Base-by-base conservation (phyloP, 2,113 vertebrate species). In the Rana temporaria region DNA sequence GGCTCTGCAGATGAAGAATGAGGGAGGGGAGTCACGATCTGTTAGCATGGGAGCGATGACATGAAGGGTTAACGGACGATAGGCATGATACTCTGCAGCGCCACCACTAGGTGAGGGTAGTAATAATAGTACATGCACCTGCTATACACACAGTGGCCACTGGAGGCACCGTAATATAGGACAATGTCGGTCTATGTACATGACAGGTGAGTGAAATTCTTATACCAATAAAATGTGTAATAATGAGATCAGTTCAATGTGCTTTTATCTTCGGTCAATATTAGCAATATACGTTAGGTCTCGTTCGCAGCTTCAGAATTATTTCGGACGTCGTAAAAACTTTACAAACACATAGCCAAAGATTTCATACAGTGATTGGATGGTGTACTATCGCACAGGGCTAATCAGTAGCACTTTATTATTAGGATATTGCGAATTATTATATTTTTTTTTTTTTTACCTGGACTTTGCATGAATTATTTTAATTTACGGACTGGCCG, bases 111-210 rank as follows among this genome's bases (percentile, higher is more conserved):
- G 48, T 67, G 62, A 56, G 42, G 0, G 20, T 26, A 26, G 18
- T 65, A 78, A 32, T 66, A 64, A 48, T 38, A 69, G 32, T 24
- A 18, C 60, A 82, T 74, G 80, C 70, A 32, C 70, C 70, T 74
- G 80, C 62, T 66, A 74, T 82, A 66, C 69, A 82, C 42, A 74
- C 60, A 57, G 60, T 66, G 59, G 63, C 70, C 80, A 74, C 80
- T 7, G 12, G 80, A 18, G 59, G 80, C 70, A 66, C 70, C 60
- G 24, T 38, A 18, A 56, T 42, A 65, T 65, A 32, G 38, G 18
- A 12, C 3, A 17, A 26, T 57, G 30, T 17, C 5, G 18, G n/a
- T 34, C 8, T 59, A 17, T 32, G 70, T 57, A 34, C 11, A 32
- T 38, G 73, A 16, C 14, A 24, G 20, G 42, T 16, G 69, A 24